A percentile compares a stretch with the other conserved stretches of the same genome.
These are phyloP conservation scores for Trachelus iudaicus DNA, from an alignment of 2,888 invertebrate genomes.

Conservation along the genomic window DNA sequence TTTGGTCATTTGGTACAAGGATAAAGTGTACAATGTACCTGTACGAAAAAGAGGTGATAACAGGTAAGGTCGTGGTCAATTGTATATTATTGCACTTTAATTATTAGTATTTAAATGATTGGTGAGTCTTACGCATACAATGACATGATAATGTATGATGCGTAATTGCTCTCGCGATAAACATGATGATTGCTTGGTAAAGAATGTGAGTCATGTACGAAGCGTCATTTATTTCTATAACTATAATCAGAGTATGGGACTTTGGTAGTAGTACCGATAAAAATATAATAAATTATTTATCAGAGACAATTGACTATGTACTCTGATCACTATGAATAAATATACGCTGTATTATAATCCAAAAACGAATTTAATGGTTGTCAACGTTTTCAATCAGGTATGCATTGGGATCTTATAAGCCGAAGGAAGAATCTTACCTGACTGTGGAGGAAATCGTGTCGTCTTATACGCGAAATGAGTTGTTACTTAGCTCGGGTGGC, in stretches of 20 bases:
- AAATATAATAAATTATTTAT: no score
- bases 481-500: slow-evolving; percentile 57
- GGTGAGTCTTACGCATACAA: neutral
- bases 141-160: neutral
- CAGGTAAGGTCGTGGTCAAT: slow-evolving; percentile 39
- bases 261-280: no score
- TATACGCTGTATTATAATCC: neutral
- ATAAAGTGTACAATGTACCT: slow-evolving; percentile 62
- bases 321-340: neutral
- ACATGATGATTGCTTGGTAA: neutral
- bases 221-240: no score
- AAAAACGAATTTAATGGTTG: neutral
- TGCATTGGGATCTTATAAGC: slow-evolving; percentile 61
- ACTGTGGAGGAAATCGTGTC: slow-evolving; percentile 60
- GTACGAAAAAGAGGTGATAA: slow-evolving; percentile 61
- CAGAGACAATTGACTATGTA: no score
- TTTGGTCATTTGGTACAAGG: slow-evolving; percentile 60
- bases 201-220: neutral
- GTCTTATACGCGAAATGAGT: slow-evolving; percentile 55
- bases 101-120: neutral
- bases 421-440: slow-evolving; percentile 59
- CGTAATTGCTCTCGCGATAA: neutral
- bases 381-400: slow-evolving; percentile 39
- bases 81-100: neutral
- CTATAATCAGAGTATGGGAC: no score